A percentile compares a stretch with the other conserved stretches of the same genome.
Evolutionary conservation across 2,113 vertebrate genomes (phyloP).

Genomic region (Istiophorus platypterus): DNA sequence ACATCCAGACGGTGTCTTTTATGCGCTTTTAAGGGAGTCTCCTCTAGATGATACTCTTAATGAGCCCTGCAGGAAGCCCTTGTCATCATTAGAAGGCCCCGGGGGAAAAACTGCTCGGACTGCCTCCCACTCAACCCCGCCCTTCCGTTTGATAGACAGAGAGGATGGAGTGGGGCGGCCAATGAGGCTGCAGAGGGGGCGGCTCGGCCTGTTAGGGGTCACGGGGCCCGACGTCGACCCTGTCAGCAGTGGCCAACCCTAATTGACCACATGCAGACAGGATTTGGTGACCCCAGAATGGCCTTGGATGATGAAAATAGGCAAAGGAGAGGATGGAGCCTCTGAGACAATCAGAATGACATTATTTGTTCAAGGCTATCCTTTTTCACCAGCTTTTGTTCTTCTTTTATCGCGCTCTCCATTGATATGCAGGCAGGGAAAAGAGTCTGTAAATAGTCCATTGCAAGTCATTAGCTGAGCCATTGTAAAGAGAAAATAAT

Average conservation of each 20-base stretch:
- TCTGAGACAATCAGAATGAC: constrained; percentile 6
- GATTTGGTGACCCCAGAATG: constrained; percentile 25
- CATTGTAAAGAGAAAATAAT: constrained; percentile 26
- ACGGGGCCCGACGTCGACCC: constrained; percentile 26
- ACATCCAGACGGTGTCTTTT: constrained; percentile 63
- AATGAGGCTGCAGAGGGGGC: constrained; percentile 15
- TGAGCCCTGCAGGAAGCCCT: constrained; percentile 68
- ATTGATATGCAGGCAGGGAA: constrained; percentile 11
- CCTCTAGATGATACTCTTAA: constrained; percentile 70
- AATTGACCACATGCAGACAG: constrained; percentile 49
- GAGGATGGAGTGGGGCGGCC: constrained; percentile 6
- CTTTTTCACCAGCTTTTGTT: background rate
- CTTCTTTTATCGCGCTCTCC: background rate
- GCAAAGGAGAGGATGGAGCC: background rate
- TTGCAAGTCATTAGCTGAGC: constrained; percentile 21
- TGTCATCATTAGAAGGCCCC: constrained; percentile 67
- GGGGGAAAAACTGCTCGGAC: constrained; percentile 12
- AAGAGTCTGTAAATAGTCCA: constrained; percentile 9
- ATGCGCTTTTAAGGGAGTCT: constrained; percentile 75
- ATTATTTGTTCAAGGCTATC: constrained; percentile 8
- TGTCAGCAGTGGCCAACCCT: constrained; percentile 21
- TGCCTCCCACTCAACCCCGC: constrained; percentile 41
- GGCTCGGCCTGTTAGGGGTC: constrained; percentile 28
- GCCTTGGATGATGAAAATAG: constrained; percentile 19
- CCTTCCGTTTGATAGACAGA: constrained; percentile 23